Base-by-base conservation (phyloP, 2,797 vertebrate genomes). In the Phaenicophaeus curvirostris region DNA sequence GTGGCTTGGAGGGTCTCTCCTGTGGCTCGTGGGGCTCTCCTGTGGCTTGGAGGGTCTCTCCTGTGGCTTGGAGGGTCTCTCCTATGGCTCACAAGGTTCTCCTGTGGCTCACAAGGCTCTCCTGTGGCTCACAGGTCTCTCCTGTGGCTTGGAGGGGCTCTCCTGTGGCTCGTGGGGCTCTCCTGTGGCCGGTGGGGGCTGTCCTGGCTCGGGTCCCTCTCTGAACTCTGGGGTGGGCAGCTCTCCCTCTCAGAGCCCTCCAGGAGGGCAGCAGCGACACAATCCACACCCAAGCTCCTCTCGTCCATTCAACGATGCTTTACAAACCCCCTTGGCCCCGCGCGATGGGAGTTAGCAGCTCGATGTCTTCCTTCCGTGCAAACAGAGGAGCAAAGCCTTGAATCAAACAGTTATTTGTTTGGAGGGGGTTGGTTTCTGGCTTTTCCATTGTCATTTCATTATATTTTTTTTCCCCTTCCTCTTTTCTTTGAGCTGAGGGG, bases 321-420 rank as follows among this genome's bases (percentile, higher is more conserved):
- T 53, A 4, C 65, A 73, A 71, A 13, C 46, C 48, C 41, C 71
- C 41, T 2, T 14, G 27, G 39, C 31, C 48, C 61, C 0, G 0
- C 11, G 87, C 41, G 4, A n/a, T 6, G 73, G 71, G 88, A 81
- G 58, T 27, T 1, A 8, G 58, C 83, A 21, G 62, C 1, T 6
- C 9, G 4, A 76, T 16, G 63, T 93, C 95, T 92, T 95, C 88
- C 92, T 48, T 84, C 86, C 15, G 55, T 79, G 90, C 91, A 86
- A 51, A 65, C 24, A 85, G 59, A 89, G 67, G 59, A 90, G 54
- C 74, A 74, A 87, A 95, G 81, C 77, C 92, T 87, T 79, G 71
- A 79, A 42, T 54, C 30, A 25, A 11, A 61, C 73, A 72, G 41
- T 73, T 46, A 20, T 46, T 27, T 65, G 15, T 1, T 44, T 31